A percentile compares a stretch with the other conserved stretches of the same genome.
These are phyloP conservation scores for Fissipunctia ypsillon DNA, from an alignment of 2,888 invertebrate species.

Conservation along the genomic window DNA sequence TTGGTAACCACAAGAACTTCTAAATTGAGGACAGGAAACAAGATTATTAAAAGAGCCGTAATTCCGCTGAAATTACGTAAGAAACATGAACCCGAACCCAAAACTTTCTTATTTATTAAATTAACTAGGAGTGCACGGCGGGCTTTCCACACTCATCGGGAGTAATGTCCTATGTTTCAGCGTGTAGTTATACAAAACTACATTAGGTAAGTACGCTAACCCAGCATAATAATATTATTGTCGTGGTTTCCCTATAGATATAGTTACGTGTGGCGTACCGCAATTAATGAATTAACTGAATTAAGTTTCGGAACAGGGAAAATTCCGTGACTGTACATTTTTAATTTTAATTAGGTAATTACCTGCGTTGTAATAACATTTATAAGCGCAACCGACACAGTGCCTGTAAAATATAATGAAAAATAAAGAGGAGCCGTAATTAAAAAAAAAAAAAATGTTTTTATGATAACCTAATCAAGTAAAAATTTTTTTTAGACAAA, in stretches of 20 bases:
- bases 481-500: too few relatives aligned
- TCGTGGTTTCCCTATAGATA: slow-evolving; percentile 40
- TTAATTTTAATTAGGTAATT: slow-evolving; percentile 11
- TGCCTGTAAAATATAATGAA: neutral
- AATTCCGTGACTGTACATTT: slow-evolving; percentile 24
- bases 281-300: slow-evolving; percentile 28
- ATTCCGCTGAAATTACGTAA: neutral
- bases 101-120: slow-evolving; percentile 11
- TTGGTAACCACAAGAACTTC: neutral
- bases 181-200: neutral
- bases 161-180: slow-evolving; percentile 29
- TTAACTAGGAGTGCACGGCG: neutral
- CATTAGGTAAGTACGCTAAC: slow-evolving; percentile 1
- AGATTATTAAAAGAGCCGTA: neutral
- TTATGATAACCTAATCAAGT: too few relatives aligned
- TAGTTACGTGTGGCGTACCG: slow-evolving; percentile 6
- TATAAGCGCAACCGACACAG: too few relatives aligned
- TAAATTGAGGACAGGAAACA: neutral
- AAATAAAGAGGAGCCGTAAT: neutral
- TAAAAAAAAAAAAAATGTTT: too few relatives aligned
- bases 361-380: neutral
- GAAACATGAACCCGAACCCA: neutral
- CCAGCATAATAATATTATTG: slow-evolving; percentile 31
- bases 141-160: slow-evolving; percentile 21
- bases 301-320: slow-evolving; percentile 32